A percentile compares a stretch with the other conserved stretches of the same genome.
Evolutionary conservation across 2,888 invertebrate genomes (phyloP).

Genomic region (Protodeltote pygarga): DNA sequence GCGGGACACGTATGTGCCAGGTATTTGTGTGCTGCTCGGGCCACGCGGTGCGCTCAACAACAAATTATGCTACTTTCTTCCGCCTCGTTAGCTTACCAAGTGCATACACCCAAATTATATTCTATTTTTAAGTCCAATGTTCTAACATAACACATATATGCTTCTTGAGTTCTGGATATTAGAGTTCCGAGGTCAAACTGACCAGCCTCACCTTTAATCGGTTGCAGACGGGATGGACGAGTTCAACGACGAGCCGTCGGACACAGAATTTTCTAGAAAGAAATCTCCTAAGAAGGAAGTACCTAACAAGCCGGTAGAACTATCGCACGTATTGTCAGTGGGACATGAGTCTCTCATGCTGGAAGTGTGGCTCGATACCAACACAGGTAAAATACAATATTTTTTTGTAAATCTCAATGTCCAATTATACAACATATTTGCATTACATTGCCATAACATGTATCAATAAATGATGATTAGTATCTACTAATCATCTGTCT

Average conservation of each 20-base stretch:
- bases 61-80: no score
- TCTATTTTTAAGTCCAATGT: no score
- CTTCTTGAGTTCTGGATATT: no score
- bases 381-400: conserved; percentile 65
- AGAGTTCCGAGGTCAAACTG: no score
- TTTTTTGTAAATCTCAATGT: neutral
- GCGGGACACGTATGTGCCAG: neutral
- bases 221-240: conserved; percentile 54
- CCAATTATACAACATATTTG: neutral
- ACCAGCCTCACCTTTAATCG: neutral
- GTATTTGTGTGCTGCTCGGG: neutral
- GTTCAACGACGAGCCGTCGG: conserved; percentile 56
- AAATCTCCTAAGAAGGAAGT: conserved; percentile 50
- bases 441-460: no score
- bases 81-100: no score
- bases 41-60: conserved; percentile 7
- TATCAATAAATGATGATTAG: no score
- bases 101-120: no score
- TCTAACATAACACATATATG: no score
- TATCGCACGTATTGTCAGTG: conserved; percentile 87
- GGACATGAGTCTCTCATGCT: conserved; percentile 88
- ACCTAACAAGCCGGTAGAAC: conserved; percentile 54
- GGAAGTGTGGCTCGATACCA: conserved; percentile 87
- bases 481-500: no score
- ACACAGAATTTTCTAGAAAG: conserved; percentile 44